These are phyloP conservation scores for Ambastaia sidthimunki DNA, from an alignment of 2,797 vertebrate genomes.

Conservation along the genomic window DNA sequence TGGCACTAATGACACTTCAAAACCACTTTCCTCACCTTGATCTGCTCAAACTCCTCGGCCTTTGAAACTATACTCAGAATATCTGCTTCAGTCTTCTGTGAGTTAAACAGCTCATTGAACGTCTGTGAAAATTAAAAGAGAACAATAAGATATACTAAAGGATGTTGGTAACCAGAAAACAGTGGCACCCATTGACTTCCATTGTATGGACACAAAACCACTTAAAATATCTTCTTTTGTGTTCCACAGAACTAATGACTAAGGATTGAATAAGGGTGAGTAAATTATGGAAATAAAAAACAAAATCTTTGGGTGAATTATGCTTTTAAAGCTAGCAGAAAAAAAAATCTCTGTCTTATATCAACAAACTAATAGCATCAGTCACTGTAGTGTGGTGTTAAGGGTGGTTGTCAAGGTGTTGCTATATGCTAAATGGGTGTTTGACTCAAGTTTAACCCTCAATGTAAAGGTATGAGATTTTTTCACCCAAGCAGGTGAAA, in stretches of 20 bases:
- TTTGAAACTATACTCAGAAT: slow-evolving; percentile 94
- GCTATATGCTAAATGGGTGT: not conserved
- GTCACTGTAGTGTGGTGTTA: not conserved
- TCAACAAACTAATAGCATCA: not conserved
- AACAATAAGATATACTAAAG: too few relatives aligned
- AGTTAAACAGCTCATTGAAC: slow-evolving; percentile 94
- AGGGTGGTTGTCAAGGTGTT: not conserved
- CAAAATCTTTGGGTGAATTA: too few relatives aligned
- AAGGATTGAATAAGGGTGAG: too few relatives aligned
- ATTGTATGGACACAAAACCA: too few relatives aligned
- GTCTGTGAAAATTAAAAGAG: slow-evolving; percentile 76
- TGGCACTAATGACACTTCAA: slow-evolving; percentile 7
- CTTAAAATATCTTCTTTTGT: too few relatives aligned
- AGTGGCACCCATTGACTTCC: too few relatives aligned
- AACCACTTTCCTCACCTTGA: slow-evolving; percentile 84
- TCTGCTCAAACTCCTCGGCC: slow-evolving; percentile 98
- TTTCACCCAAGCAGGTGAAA: not conserved
- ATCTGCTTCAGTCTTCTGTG: slow-evolving; percentile 93
- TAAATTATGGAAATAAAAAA: too few relatives aligned
- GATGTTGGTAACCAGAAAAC: too few relatives aligned
- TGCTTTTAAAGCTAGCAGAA: too few relatives aligned
- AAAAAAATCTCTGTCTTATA: not conserved
- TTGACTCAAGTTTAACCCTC: not conserved
- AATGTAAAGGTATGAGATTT: not conserved
- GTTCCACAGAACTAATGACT: too few relatives aligned